Percentiles rank a stretch among this genome's conserved stretches.
phyloP scores from a whole-genome alignment of 1,140 invertebrate species.

The Drosophila eugracilis region DNA sequence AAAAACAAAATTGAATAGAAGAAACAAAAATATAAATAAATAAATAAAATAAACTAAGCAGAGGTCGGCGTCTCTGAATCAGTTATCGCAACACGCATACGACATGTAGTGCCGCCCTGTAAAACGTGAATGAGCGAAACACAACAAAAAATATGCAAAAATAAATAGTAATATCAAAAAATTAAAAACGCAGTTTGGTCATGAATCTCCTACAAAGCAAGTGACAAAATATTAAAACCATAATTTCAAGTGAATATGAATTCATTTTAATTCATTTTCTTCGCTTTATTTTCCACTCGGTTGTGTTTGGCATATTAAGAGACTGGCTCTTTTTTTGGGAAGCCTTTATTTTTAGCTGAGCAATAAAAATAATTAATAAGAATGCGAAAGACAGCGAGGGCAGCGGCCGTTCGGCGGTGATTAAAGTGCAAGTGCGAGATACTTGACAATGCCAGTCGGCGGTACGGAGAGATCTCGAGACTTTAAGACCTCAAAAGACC shows the following conservation, averaged over 20 bases:
- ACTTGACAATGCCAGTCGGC: slow-evolving; percentile 39
- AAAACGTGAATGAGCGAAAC: slow-evolving; percentile 41
- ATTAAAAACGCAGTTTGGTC: slow-evolving; percentile 38
- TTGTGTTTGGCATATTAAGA: slow-evolving; percentile 21
- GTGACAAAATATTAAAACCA: slow-evolving; percentile 40
- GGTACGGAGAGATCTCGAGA: slow-evolving; percentile 19
- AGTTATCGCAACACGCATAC: slow-evolving; percentile 61
- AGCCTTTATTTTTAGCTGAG: slow-evolving; percentile 57
- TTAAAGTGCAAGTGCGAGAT: slow-evolving; percentile 62
- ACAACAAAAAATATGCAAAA: slow-evolving; percentile 53
- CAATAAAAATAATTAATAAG: slow-evolving; percentile 61
- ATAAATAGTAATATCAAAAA: slow-evolving; percentile 30
- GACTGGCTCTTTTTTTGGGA: slow-evolving; percentile 33
- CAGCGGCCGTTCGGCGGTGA: slow-evolving; percentile 15
- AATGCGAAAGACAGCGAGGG: slow-evolving; percentile 41
- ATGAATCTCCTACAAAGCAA: slow-evolving; percentile 81
- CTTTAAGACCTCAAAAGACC: slow-evolving; percentile 4
- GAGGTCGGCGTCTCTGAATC: slow-evolving; percentile 38
- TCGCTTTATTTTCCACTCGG: neutral
- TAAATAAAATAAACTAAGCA: slow-evolving; percentile 39
- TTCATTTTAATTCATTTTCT: slow-evolving; percentile 37
- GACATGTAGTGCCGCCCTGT: slow-evolving; percentile 56
- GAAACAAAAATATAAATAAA: slow-evolving; percentile 22
- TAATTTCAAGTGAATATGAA: slow-evolving; percentile 21
- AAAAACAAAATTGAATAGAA: neutral